phyloP scores from a whole-genome alignment of 1,140 invertebrate species.

The Grapholita molesta region DNA sequence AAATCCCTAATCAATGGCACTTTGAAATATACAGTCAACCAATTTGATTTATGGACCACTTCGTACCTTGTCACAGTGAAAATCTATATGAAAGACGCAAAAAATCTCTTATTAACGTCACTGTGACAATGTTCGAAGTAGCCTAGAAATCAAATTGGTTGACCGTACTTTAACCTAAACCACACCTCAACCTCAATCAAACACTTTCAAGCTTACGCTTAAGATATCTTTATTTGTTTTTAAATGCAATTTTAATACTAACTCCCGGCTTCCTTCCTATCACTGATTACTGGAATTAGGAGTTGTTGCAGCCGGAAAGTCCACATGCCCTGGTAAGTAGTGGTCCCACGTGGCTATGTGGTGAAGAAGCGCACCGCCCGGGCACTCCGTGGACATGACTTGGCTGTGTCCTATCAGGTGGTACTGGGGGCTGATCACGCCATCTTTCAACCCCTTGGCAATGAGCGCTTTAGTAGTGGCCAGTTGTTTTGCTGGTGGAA shows the following conservation, averaged over 20 bases:
- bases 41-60: too few species aligned
- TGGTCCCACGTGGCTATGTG: constrained; percentile 83
- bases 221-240: not conserved
- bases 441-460: constrained; percentile 77
- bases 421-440: constrained; percentile 80
- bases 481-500: constrained; percentile 80
- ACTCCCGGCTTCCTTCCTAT: not conserved
- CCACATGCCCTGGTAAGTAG: constrained; percentile 26
- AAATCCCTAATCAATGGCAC: too few species aligned
- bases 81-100: too few species aligned
- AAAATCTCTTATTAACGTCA: too few species aligned
- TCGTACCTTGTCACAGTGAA: too few species aligned
- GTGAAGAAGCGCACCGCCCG: constrained; percentile 80
- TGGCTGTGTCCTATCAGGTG: constrained; percentile 85
- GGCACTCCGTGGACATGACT: constrained; percentile 83
- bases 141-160: too few species aligned
- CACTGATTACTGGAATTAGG: not conserved
- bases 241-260: not conserved
- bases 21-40: too few species aligned
- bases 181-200: too few species aligned
- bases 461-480: constrained; percentile 80
- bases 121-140: too few species aligned
- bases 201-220: too few species aligned
- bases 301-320: not conserved
- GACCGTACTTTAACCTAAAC: too few species aligned